Conservation (phyloP, 2,113 vertebrate species). For the Pyrgilauda ruficollis region DNA sequence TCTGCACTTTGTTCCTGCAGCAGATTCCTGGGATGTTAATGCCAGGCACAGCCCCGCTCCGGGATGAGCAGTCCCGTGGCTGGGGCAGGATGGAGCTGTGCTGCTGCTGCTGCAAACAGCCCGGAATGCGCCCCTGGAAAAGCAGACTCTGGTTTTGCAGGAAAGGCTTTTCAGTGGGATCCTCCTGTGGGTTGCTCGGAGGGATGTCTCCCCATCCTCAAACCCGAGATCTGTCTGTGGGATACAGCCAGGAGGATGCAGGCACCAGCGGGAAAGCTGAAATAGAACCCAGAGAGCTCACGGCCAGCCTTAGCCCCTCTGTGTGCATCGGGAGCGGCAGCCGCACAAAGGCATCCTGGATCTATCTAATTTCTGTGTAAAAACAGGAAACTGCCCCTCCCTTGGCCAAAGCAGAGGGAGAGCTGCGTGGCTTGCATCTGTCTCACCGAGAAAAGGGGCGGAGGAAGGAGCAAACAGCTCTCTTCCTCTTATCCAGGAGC, state of each 20-base stretch:
- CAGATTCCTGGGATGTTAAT: background rate
- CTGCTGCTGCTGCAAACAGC: background rate
- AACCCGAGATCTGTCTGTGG: rapidly evolving
- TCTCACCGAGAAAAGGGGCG: background rate
- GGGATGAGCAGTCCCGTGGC: rapidly evolving
- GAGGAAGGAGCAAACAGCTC: background rate
- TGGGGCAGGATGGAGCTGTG: background rate
- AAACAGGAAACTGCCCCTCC: slow-evolving; percentile 57
- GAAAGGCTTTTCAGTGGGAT: background rate
- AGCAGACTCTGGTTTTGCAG: rapidly evolving
- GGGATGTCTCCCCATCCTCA: background rate
- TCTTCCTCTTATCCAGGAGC: background rate
- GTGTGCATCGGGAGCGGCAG: background rate
- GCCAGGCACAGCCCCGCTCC: background rate
- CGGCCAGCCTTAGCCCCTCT: rapidly evolving
- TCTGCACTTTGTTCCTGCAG: background rate
- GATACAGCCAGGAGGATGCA: background rate
- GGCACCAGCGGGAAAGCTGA: background rate
- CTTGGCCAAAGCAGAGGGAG: background rate
- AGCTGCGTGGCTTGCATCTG: background rate
- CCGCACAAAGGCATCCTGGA: slow-evolving; percentile 4
- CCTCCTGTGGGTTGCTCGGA: rapidly evolving
- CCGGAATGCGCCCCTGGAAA: background rate
- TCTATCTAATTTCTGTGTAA: background rate
- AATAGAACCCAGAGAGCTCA: background rate